Evolutionary conservation across 2,113 vertebrate species (phyloP).

Genomic region (Myrmecophaga tridactyla): DNA sequence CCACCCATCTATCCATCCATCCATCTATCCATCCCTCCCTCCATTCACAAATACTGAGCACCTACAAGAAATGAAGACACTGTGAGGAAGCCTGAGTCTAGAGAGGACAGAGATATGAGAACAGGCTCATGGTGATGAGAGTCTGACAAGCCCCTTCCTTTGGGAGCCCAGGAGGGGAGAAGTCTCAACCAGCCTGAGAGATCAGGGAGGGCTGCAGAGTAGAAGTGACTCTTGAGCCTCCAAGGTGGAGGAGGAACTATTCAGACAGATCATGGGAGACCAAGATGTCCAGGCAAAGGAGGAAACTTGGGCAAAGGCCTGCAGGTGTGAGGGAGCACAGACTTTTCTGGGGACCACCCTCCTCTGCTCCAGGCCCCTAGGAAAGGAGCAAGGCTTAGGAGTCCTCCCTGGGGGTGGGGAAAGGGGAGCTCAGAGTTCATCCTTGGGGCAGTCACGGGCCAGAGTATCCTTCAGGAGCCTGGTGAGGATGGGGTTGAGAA

Average conservation of each 20-base stretch:
- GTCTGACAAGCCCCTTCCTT: neutral
- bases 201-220: neutral
- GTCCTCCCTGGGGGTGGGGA: neutral
- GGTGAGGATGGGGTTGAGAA: neutral
- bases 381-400: neutral
- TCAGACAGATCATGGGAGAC: neutral
- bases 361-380: neutral
- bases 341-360: neutral
- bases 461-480: neutral
- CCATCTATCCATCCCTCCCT: neutral
- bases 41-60: neutral
- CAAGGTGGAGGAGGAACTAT: neutral
- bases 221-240: neutral
- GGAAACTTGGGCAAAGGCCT: neutral
- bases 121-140: neutral
- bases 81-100: neutral
- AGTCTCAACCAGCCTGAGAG: neutral
- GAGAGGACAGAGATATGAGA: neutral
- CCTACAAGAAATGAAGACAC: neutral
- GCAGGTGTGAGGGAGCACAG: neutral
- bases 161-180: neutral
- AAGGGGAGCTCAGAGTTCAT: neutral
- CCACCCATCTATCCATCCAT: rapidly evolving
- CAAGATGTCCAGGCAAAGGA: neutral
- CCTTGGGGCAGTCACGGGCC: neutral